Percentiles rank a stretch among this genome's conserved stretches.
Evolutionary conservation across 1,140 invertebrate species (phyloP).

Genomic region (Danaus plexippus): DNA sequence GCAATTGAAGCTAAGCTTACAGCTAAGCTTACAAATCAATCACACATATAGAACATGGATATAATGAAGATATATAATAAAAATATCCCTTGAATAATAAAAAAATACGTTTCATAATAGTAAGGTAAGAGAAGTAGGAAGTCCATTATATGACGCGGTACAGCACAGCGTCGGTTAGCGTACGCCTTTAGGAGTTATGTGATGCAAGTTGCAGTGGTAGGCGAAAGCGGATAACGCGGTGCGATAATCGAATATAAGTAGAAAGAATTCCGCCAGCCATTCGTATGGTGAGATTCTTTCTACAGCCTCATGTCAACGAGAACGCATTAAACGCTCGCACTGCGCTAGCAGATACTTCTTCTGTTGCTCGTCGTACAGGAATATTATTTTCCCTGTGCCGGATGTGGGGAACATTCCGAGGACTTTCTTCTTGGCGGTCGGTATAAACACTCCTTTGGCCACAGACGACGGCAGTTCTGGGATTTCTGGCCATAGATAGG

Average conservation of each 20-base stretch:
- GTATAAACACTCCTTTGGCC: conserved; percentile 61
- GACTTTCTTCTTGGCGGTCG: conserved; percentile 62
- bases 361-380: conserved; percentile 60
- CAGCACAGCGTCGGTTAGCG: conserved; percentile 20
- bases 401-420: conserved; percentile 60
- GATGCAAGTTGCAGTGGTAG: conserved; percentile 65
- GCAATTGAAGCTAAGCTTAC: no score
- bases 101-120: no score
- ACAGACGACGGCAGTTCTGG: conserved; percentile 57
- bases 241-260: conserved; percentile 57
- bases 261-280: conserved; percentile 50
- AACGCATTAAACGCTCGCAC: conserved; percentile 54
- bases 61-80: no score
- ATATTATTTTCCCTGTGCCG: conserved; percentile 57
- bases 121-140: no score
- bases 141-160: no score
- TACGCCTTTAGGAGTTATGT: conserved; percentile 43
- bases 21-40: no score
- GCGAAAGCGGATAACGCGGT: conserved; percentile 49
- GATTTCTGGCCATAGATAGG: conserved; percentile 64
- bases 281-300: conserved; percentile 45
- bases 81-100: no score
- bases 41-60: no score
- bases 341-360: conserved; percentile 53
- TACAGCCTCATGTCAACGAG: conserved; percentile 64